Conservation (phyloP, 2,888 invertebrate genomes). For the Lamellibrachia columna region DNA sequence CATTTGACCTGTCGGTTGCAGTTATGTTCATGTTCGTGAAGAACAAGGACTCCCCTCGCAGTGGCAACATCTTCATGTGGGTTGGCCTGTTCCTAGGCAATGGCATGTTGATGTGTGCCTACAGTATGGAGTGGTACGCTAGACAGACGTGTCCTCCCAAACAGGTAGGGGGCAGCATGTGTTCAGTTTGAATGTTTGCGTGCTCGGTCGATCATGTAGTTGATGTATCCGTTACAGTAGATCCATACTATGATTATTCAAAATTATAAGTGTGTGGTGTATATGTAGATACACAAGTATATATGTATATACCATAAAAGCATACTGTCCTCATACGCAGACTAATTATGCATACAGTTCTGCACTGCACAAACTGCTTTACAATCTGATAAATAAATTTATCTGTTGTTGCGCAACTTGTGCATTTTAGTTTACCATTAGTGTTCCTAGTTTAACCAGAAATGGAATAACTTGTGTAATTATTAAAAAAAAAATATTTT, state of each 20-base stretch:
- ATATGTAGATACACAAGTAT: no score
- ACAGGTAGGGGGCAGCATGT: conserved; percentile 45
- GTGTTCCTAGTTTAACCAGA: neutral
- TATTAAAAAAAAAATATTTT: conserved; percentile 23
- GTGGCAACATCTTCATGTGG: conserved; percentile 85
- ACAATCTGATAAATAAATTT: neutral
- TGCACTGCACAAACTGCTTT: no score
- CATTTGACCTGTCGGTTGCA: conserved; percentile 43
- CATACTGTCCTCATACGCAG: no score
- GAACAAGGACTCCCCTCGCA: conserved; percentile 64
- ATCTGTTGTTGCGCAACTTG: neutral
- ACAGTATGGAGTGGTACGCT: conserved; percentile 88
- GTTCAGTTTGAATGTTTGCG: neutral
- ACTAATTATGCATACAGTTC: no score
- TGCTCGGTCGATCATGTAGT: neutral
- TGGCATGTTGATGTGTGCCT: conserved; percentile 79
- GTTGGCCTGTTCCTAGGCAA: conserved; percentile 80
- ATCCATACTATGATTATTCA: neutral
- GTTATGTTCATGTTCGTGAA: conserved; percentile 69
- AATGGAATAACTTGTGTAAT: neutral
- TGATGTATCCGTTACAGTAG: neutral
- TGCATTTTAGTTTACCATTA: neutral
- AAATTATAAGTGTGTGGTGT: neutral
- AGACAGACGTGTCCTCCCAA: conserved; percentile 76
- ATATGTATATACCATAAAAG: neutral